These are phyloP conservation scores for Tenthredo notha DNA, from an alignment of 2,888 invertebrate species.

Conservation along the genomic window DNA sequence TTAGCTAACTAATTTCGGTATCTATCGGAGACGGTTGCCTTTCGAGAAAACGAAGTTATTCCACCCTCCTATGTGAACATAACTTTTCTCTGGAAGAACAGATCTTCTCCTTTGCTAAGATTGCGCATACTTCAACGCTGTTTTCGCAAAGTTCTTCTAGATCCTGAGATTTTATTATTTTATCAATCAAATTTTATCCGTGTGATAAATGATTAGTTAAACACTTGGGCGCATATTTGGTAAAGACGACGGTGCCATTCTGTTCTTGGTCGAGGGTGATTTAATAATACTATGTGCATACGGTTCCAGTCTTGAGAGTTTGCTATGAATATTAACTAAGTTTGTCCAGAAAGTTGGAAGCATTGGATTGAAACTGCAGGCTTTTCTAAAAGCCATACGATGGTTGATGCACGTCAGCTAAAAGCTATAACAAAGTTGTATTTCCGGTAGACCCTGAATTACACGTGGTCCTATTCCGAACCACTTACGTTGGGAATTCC, in stretches of 20 bases:
- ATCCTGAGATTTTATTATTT: background rate
- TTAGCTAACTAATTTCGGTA: constrained; percentile 63
- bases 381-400: background rate
- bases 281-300: background rate
- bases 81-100: background rate
- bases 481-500: constrained; percentile 37
- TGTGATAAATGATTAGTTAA: background rate
- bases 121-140: background rate
- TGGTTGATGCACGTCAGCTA: background rate
- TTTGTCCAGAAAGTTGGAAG: background rate
- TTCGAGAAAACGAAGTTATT: background rate
- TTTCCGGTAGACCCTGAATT: constrained; percentile 39
- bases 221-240: background rate
- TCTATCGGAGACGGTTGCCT: constrained; percentile 46
- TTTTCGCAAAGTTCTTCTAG: background rate
- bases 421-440: constrained; percentile 41
- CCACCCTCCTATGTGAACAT: background rate
- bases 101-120: background rate
- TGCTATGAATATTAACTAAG: constrained; percentile 23
- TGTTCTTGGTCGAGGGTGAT: background rate
- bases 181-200: background rate
- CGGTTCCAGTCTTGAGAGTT: background rate
- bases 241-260: background rate
- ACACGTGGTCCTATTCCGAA: constrained; percentile 52
- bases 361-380: background rate